Base-by-base conservation (phyloP, 2,888 invertebrate species). In the Thysanoteuthis rhombus region DNA sequence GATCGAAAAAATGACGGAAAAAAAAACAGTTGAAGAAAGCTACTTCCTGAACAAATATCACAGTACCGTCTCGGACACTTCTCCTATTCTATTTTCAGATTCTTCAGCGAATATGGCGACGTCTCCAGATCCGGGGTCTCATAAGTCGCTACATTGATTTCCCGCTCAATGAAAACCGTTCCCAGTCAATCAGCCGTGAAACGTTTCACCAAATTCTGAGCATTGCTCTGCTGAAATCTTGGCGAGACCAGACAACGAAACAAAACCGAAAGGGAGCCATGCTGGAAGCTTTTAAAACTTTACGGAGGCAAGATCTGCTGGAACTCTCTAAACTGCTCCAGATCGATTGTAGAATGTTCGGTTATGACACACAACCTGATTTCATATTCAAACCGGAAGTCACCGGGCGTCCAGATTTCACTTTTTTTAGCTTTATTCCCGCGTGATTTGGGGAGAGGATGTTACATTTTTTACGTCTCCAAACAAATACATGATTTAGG, bases 81-180 rank as follows among this genome's bases (percentile, higher is more conserved):
- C 36, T 16, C 12, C 10, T 25, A 1, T 39, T 40, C 8, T 40
- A 25, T 1, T 39, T 40, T 32, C 90, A 90, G 45, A 45, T 92
- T 92, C 47, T 92, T 16, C 32, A 92, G n/a, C 92, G 92, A 25
- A 52, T 92, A 45, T 92, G 92, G 92, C 92, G 92, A 8, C 92
- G 92, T 38, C 38, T 92, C 36, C 92, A 92, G n/a, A 92, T 92
- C 36, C 45, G 92, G 1, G 92, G 92, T 36, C 36, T 92, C 32
- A 3, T 92, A 47, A 92, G 92, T 52, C 45, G 52, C 25, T 3
- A 45, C 38, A 36, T 92, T 1, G 38, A 45, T 19, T 92, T 92
- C 32, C 92, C 92, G 8, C 10, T 92, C 12, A 36, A 36, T 0
- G 38, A 12, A 45, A n/a, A 52, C 2, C 39, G 22, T 36, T 47